Evolutionary conservation across 2,888 invertebrate genomes (phyloP).

Genomic region (Oscheius sp.): DNA sequence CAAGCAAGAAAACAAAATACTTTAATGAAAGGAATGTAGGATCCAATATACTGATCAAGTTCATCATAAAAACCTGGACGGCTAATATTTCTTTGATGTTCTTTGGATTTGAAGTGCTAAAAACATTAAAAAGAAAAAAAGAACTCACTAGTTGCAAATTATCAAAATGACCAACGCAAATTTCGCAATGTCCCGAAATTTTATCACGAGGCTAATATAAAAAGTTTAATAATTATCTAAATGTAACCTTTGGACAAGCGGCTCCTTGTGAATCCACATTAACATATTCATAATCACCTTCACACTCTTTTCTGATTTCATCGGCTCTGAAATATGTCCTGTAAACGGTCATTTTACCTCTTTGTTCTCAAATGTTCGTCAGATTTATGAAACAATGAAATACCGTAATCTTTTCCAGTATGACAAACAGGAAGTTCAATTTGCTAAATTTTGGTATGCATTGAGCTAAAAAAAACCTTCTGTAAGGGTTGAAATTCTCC

Average conservation of each 20-base stretch:
- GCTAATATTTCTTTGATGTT: slow-evolving; percentile 19
- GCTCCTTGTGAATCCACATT: slow-evolving; percentile 2
- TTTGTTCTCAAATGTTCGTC: not conserved
- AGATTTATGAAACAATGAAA: not conserved
- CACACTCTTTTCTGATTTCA: slow-evolving; percentile 14
- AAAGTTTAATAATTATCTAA: too few species aligned
- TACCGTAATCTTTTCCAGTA: slow-evolving; percentile 1
- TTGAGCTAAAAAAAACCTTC: not conserved
- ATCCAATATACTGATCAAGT: slow-evolving; percentile 15
- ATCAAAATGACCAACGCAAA: not conserved
- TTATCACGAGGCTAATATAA: not conserved
- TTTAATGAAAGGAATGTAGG: slow-evolving; percentile 14
- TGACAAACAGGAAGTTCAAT: not conserved
- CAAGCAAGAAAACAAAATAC: not conserved
- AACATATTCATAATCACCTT: not conserved
- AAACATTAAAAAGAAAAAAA: too few species aligned
- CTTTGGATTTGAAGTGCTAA: slow-evolving; percentile 29
- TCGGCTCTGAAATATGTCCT: not conserved
- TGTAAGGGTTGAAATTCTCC: not conserved
- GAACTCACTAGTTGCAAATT: slow-evolving; percentile 26
- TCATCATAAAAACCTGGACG: slow-evolving; percentile 28
- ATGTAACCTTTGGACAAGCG: not conserved
- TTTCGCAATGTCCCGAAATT: slow-evolving; percentile 19
- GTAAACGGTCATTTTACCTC: not conserved
- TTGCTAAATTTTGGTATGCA: too few species aligned